Evolutionary conservation across 2,888 invertebrate species (phyloP).

Genomic region (Hoplodrina blanda): DNA sequence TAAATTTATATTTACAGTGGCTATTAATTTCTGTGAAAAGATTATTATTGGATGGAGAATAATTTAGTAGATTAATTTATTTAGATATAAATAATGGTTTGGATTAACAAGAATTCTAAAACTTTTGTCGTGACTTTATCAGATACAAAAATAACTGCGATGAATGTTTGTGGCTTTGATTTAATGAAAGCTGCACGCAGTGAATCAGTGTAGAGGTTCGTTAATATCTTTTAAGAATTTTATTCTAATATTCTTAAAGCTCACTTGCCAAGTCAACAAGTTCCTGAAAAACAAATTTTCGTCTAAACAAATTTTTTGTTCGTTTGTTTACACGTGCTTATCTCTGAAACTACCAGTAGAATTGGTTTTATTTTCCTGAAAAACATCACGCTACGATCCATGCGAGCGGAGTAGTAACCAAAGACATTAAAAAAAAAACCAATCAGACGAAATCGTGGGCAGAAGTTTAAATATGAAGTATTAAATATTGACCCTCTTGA

Average conservation of each 20-base stretch:
- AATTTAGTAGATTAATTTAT: conserved; percentile 68
- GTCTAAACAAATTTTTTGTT: no score
- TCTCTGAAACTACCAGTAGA: no score
- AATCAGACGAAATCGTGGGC: no score
- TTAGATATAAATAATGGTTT: conserved; percentile 63
- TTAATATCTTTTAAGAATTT: background rate
- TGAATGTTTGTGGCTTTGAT: conserved; percentile 21
- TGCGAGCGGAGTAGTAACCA: no score
- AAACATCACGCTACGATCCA: no score
- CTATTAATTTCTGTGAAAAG: conserved; percentile 74
- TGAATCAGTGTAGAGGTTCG: background rate
- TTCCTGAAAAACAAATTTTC: background rate
- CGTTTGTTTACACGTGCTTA: no score
- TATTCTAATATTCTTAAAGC: background rate
- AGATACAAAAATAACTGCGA: background rate
- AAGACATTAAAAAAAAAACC: no score
- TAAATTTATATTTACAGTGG: conserved; percentile 72
- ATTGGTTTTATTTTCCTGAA: no score
- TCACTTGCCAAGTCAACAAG: background rate
- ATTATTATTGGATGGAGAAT: conserved; percentile 69
- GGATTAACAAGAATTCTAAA: conserved; percentile 48
- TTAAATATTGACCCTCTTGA: conserved; percentile 1
- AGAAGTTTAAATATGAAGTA: background rate
- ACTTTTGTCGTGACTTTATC: conserved; percentile 26
- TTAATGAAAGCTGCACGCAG: background rate